Evolutionary conservation across 2,888 invertebrate species (phyloP).

Genomic region (Agriotes lineatus): DNA sequence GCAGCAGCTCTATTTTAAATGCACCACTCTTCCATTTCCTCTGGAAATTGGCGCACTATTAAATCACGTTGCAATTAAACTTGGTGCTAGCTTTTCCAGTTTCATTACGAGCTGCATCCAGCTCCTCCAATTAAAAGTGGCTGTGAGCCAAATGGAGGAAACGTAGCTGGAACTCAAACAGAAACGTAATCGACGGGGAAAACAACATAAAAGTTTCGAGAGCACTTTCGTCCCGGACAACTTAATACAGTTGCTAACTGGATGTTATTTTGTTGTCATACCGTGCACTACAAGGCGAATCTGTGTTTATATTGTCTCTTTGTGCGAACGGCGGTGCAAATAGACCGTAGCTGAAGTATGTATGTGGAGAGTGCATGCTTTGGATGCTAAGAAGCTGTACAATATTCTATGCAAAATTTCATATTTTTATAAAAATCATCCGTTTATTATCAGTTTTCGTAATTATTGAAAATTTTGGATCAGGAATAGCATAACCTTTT

Average conservation of each 20-base stretch:
- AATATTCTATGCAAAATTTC: no score
- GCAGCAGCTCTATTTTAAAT: neutral
- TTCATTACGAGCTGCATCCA: slow-evolving; percentile 15
- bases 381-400: no score
- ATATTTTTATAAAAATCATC: no score
- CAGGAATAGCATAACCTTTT: no score
- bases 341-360: no score
- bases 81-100: slow-evolving; percentile 15
- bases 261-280: slow-evolving; percentile 8
- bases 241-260: slow-evolving; percentile 3
- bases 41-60: slow-evolving; percentile 18
- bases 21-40: neutral
- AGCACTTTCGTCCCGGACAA: neutral
- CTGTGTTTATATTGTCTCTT: no score
- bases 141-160: neutral
- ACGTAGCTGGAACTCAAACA: no score
- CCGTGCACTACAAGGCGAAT: no score
- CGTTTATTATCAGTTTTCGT: no score
- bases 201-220: neutral
- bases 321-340: no score
- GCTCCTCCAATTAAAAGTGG: slow-evolving; percentile 13
- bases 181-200: neutral
- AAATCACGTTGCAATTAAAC: slow-evolving; percentile 22
- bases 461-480: no score
- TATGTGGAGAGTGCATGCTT: no score